These are phyloP conservation scores for Tenthredo mesomela DNA, from an alignment of 2,888 invertebrate genomes.

Conservation along the genomic window DNA sequence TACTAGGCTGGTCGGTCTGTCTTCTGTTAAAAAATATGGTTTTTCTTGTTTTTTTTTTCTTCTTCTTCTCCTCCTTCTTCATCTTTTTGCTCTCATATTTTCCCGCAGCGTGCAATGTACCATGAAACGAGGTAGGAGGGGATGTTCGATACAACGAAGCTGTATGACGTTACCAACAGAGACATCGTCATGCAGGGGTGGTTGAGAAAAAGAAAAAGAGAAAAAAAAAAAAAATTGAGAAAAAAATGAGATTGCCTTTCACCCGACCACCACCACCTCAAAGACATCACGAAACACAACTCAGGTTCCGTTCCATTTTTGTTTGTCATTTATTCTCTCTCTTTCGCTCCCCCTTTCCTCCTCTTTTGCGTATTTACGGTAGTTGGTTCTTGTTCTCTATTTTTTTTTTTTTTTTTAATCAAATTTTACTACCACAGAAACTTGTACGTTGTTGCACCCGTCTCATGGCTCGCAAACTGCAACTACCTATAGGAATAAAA, in stretches of 20 bases:
- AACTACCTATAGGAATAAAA: background rate
- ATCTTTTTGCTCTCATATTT: slow-evolving; percentile 56
- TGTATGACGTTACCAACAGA: slow-evolving; percentile 56
- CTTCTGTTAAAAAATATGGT: slow-evolving; percentile 14
- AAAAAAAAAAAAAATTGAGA: background rate
- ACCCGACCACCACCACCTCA: background rate
- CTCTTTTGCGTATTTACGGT: background rate
- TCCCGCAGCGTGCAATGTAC: slow-evolving; percentile 61
- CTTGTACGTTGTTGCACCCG: background rate
- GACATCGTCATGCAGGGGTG: slow-evolving; percentile 64
- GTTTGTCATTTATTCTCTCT: background rate
- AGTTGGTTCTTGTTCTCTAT: background rate
- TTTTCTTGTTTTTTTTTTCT: slow-evolving; percentile 42
- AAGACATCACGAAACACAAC: background rate
- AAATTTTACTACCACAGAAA: background rate
- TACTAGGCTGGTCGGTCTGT: background rate
- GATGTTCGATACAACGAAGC: slow-evolving; percentile 48
- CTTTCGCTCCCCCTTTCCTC: background rate
- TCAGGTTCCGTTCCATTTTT: background rate
- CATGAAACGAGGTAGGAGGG: slow-evolving; percentile 63
- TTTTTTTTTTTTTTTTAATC: background rate
- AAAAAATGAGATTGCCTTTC: slow-evolving; percentile 18
- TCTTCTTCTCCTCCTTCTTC: slow-evolving; percentile 38
- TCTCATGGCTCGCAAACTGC: background rate
- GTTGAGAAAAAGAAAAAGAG: background rate